Conservation (phyloP, 2,113 vertebrate species). For the Rhipidura dahli region DNA sequence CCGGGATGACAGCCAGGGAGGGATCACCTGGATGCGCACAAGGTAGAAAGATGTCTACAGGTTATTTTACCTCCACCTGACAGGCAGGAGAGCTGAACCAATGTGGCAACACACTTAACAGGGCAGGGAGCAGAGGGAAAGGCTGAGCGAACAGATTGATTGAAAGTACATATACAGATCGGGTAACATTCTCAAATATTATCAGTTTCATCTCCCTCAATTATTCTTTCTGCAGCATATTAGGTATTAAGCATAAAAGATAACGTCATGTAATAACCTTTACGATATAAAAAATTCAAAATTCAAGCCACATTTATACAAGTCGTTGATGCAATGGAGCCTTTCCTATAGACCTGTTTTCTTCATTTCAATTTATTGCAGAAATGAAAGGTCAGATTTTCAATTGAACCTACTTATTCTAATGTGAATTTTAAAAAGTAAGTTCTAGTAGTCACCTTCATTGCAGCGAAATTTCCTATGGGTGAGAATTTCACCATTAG, state of each 20-base stretch:
- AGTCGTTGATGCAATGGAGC: background rate
- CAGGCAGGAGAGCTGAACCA: background rate
- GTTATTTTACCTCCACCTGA: background rate
- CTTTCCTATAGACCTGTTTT: background rate
- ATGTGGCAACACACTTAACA: background rate
- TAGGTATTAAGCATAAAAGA: background rate
- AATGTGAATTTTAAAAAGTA: background rate
- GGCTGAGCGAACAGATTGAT: background rate
- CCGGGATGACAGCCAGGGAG: background rate
- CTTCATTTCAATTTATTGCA: background rate
- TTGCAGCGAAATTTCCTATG: background rate
- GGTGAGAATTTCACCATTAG: background rate
- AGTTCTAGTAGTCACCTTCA: background rate
- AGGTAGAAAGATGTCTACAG: background rate
- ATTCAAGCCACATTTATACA: background rate
- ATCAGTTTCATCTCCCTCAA: background rate
- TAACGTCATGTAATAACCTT: conserved; percentile 4
- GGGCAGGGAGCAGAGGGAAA: background rate
- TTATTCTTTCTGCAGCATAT: background rate
- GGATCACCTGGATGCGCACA: background rate
- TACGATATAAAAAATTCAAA: background rate
- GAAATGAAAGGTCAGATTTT: background rate
- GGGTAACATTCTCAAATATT: background rate
- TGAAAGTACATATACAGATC: background rate
- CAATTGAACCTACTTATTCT: background rate